These are phyloP conservation scores for Trilocha varians DNA, from an alignment of 2,888 invertebrate species.

Conservation along the genomic window DNA sequence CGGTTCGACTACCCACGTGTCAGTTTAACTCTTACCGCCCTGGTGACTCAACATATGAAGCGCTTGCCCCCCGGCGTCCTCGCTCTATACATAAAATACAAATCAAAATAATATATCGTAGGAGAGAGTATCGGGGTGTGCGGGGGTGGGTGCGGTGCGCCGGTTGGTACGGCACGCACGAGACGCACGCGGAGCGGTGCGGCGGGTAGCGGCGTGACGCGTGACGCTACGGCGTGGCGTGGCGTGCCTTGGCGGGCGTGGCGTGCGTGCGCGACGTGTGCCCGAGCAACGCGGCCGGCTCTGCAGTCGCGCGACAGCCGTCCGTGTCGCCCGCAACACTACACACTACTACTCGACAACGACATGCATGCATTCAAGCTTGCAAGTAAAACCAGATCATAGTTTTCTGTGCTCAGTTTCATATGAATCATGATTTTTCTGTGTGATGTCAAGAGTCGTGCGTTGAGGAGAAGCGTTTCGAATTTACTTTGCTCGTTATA, in stretches of 20 bases:
- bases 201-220: conserved; percentile 31
- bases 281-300: conserved; percentile 11
- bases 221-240: conserved; percentile 28
- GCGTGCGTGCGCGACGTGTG: conserved; percentile 19
- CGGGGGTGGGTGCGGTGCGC: conserved; percentile 53
- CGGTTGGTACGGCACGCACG: conserved; percentile 31
- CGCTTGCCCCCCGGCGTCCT: conserved; percentile 93
- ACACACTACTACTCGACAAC: conserved; percentile 28
- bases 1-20: conserved; percentile 69
- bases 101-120: conserved; percentile 72
- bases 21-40: conserved; percentile 88
- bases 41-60: conserved; percentile 91
- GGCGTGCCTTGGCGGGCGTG: conserved; percentile 22
- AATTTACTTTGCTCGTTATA: conserved; percentile 68
- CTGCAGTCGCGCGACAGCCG: conserved; percentile 9
- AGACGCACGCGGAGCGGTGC: conserved; percentile 20
- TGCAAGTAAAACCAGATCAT: conserved; percentile 70
- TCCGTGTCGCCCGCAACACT: conserved; percentile 18
- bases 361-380: conserved; percentile 72
- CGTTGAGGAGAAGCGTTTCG: conserved; percentile 74
- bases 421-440: conserved; percentile 69
- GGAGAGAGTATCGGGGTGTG: conserved; percentile 68
- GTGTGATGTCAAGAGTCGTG: conserved; percentile 73
- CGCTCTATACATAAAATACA: conserved; percentile 85
- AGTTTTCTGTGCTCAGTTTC: conserved; percentile 72